phyloP scores from a whole-genome alignment of 2,888 invertebrate genomes.

The Hesperia comma region DNA sequence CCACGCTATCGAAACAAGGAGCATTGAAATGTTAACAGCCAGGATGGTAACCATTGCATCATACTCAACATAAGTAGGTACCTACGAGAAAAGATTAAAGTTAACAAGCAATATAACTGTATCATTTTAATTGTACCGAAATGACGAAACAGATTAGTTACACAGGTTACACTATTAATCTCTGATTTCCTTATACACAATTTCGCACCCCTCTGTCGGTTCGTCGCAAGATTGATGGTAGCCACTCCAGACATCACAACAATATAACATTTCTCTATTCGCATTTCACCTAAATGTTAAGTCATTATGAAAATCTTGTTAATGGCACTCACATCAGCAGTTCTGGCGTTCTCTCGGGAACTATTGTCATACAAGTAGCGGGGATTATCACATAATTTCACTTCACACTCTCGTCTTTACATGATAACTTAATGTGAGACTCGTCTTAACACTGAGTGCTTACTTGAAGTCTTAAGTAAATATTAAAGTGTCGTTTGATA shows the following conservation, averaged over 20 bases:
- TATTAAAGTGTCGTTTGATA: neutral
- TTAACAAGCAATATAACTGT: too few relatives aligned
- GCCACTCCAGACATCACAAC: slow-evolving; percentile 3
- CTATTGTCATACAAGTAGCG: slow-evolving; percentile 6
- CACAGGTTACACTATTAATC: neutral
- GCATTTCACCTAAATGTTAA: slow-evolving; percentile 14
- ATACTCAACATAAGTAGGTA: too few relatives aligned
- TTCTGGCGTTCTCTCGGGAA: slow-evolving; percentile 5
- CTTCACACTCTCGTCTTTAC: slow-evolving; percentile 6
- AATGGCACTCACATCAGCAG: slow-evolving; percentile 13
- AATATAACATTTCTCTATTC: slow-evolving; percentile 13
- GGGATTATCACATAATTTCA: slow-evolving; percentile 17
- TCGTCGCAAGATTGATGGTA: slow-evolving; percentile 3
- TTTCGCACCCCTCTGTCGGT: neutral
- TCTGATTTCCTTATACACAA: neutral
- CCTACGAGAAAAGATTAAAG: too few relatives aligned
- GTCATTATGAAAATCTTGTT: slow-evolving; percentile 19
- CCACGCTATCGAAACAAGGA: too few relatives aligned
- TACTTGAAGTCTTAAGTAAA: neutral
- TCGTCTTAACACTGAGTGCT: neutral
- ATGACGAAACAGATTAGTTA: neutral
- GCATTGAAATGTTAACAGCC: too few relatives aligned
- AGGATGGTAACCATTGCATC: too few relatives aligned
- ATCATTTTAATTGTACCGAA: neutral
- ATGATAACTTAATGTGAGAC: slow-evolving; percentile 2